Base-by-base conservation (phyloP, 2,113 vertebrate genomes). In the Martes martes region DNA sequence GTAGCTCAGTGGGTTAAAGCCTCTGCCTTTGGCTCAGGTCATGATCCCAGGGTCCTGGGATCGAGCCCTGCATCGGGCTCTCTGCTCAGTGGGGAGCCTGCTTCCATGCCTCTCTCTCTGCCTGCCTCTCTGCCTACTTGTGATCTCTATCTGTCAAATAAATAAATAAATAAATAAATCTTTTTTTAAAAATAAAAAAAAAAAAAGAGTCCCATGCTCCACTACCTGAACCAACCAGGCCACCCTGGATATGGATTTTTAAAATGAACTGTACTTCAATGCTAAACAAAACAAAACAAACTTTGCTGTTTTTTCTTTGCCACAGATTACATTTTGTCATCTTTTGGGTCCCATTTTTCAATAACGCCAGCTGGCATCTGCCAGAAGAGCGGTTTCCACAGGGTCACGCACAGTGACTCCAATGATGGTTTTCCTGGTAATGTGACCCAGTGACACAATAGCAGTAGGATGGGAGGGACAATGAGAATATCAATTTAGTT, bases 271-370 rank as follows among this genome's bases (percentile, higher is more conserved):
- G 23, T 63, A 92, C n/a, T 78, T 95, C 59, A 76, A 1, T 21
- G 13, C 55, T 50, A 52, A 69, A 33, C 26, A 57, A 33, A 47
- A 47, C 57, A 52, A 92, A 82, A 76, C 13, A 92, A 42, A 6
- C 14, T 57, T 14, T 39, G 21, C 74, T 90, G 26, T 89, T 74
- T 39, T 18, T 84, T 94, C 36, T 84, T 71, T 61, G 59, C 31
- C 33, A 74, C n/a, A 84, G 65, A 42, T 89, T 96, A 33, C 13
- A 81, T 79, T 73, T 83, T 81, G 42, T 36, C 59, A 93, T 85
- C 73, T 89, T 91, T 81, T 61, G 91, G 42, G 26, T 80, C 31
- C 82, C 24, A 52, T 81, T 93, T 95, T 87, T 89, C 74, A 85
- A 65, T 47, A 82, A 90, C 65, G 31, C 28, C 42, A 83, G 57